These are phyloP conservation scores for Melangyna quadrimaculata DNA, from an alignment of 2,888 invertebrate species.

Conservation along the genomic window DNA sequence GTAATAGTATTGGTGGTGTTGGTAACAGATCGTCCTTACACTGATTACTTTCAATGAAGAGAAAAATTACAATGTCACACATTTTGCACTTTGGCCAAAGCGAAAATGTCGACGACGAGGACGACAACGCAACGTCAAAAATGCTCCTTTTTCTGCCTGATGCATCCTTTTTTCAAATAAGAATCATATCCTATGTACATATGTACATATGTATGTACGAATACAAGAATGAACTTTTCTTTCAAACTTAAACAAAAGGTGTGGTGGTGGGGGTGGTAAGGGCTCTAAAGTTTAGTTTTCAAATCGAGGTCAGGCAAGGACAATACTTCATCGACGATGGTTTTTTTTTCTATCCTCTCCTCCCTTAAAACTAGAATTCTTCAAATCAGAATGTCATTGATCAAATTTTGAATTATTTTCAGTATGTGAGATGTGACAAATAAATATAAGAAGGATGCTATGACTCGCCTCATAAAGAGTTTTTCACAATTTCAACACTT, in stretches of 20 bases:
- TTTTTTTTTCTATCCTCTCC: slow-evolving; percentile 8
- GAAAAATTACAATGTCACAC: slow-evolving; percentile 67
- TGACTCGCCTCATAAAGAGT: not conserved
- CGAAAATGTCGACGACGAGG: slow-evolving; percentile 12
- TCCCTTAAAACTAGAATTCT: slow-evolving; percentile 9
- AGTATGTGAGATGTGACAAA: slow-evolving; percentile 49
- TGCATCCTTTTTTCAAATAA: not conserved
- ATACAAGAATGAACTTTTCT: not conserved
- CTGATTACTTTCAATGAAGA: slow-evolving; percentile 60
- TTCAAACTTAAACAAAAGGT: not conserved
- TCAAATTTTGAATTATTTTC: slow-evolving; percentile 47
- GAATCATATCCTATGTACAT: not conserved
- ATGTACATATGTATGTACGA: not conserved
- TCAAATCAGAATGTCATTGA: slow-evolving; percentile 36
- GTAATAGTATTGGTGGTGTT: not conserved
- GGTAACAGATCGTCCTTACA: slow-evolving; percentile 47
- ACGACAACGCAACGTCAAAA: not conserved
- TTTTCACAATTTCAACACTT: too few species aligned
- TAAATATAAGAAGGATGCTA: slow-evolving; percentile 1
- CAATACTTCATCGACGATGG: slow-evolving; percentile 60
- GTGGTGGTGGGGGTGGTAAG: not conserved
- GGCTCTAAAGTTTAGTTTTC: slow-evolving; percentile 27
- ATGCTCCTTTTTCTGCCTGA: not conserved
- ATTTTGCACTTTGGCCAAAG: slow-evolving; percentile 62
- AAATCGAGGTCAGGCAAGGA: slow-evolving; percentile 48